phyloP scores from a whole-genome alignment of 2,888 invertebrate genomes.

The Drosophila tanythrix region DNA sequence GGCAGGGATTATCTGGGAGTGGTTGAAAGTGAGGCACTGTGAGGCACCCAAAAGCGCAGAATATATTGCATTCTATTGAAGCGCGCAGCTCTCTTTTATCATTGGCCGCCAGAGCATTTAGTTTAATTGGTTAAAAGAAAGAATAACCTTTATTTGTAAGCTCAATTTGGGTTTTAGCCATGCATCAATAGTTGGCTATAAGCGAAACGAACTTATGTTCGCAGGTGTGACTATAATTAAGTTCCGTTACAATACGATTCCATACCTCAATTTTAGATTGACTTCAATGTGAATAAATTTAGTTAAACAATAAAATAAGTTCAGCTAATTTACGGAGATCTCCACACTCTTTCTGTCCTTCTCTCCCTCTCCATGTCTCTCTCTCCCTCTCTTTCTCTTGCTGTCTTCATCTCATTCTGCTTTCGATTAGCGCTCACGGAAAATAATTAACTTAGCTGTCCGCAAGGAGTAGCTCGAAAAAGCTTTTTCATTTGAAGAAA shows the following conservation, averaged over 20 bases:
- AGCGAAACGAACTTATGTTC: not conserved
- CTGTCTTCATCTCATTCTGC: too few species aligned
- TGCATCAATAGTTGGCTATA: not conserved
- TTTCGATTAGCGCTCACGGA: not conserved
- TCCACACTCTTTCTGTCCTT: not conserved
- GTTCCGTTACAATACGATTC: not conserved
- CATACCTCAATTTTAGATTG: not conserved
- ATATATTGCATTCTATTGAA: not conserved
- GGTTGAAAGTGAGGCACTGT: not conserved
- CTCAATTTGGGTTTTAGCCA: not conserved
- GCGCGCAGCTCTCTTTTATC: not conserved
- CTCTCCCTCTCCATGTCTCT: too few species aligned
- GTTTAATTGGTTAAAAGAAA: not conserved
- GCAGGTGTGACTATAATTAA: not conserved
- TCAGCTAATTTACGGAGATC: not conserved
- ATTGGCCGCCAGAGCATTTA: not conserved
- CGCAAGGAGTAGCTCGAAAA: not conserved
- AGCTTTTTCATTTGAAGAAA: slow-evolving; percentile 16
- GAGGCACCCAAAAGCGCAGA: slow-evolving; percentile 5
- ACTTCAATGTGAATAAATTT: not conserved
- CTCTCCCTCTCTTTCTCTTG: not conserved
- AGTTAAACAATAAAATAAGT: too few species aligned
- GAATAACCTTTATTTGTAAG: not conserved
- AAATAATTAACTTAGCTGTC: slow-evolving; percentile 17
- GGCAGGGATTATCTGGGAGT: not conserved